Evolutionary conservation across 2,888 invertebrate genomes (phyloP), one percentile per base, ranked within the genome.

Genomic region (Rhingia rostrata): DNA sequence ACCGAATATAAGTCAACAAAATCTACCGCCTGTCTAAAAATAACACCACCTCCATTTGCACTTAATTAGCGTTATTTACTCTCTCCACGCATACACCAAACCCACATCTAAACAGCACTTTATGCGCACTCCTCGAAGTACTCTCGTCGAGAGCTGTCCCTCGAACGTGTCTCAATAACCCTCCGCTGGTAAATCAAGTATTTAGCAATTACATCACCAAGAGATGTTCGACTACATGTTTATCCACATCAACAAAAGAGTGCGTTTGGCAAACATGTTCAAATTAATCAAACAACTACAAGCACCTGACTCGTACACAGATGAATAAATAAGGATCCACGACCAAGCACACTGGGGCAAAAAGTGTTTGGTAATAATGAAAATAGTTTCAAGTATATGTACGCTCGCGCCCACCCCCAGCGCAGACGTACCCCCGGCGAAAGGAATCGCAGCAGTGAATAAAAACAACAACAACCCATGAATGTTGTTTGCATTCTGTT

Each of bases 231-330:
- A 69, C 58, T 64, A 64, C 78, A 70, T 79, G 74, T 79, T 69
- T 79, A 60, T 54, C 53, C 64, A 79, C 63, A 74, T 74, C 47
- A 58, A 58, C 73, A 73, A 22, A 22, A 22, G 22, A 79, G 83
- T 84, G 79, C 79, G 83, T 78, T 54, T 30, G 61, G 61, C 58
- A 84, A 83, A 73, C 83, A 83, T 73, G 63, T 60, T 83, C 56
- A 58, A 84, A 84, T 84, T 84, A 84, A 84, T 84, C 67, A 84
- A 79, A 79, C 79, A 84, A 84, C 58, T 66, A 69, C 54, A 56
- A 64, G 51, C 67, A 64, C 58, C 74, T 69, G 74, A 79, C 22
- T 22, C 73, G 73, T 32, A 53, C 74, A 56, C 54, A 70, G 61
- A 70, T 74, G 74, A 84, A 74, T 63, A 82, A 72, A 82, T 49